A percentile compares a stretch with the other conserved stretches of the same genome.
Conservation (phyloP, 2,797 vertebrate genomes). For the Sebastolobus alascanus region DNA sequence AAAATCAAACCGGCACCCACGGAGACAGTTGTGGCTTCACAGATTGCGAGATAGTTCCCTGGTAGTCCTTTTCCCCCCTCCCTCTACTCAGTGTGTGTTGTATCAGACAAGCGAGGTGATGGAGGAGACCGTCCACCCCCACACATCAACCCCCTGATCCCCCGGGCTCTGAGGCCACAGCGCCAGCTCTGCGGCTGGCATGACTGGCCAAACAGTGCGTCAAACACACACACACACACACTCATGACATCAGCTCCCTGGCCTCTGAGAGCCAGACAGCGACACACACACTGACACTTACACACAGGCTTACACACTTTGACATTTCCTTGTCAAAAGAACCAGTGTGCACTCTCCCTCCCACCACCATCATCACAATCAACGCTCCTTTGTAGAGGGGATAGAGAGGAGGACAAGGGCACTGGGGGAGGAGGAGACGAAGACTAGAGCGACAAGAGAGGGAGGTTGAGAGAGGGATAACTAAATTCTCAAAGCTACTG, state of each 20-base stretch:
- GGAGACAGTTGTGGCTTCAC: conserved; percentile 66
- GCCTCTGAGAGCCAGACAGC: conserved; percentile 69
- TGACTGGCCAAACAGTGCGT: conserved; percentile 75
- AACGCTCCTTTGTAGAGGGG: conserved; percentile 82
- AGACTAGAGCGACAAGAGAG: conserved; percentile 54
- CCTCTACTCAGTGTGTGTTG: conserved; percentile 35
- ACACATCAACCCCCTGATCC: conserved; percentile 68
- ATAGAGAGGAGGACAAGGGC: conserved; percentile 74
- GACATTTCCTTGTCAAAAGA: conserved; percentile 87
- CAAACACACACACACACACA: conserved; percentile 59
- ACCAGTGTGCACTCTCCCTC: conserved; percentile 81
- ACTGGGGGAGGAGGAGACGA: conserved; percentile 56
- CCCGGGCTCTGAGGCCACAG: conserved; percentile 63
- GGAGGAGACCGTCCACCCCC: conserved; percentile 68
- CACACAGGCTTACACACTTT: conserved; percentile 77
- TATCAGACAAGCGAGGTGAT: conserved; percentile 65
- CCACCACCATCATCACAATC: conserved; percentile 82
- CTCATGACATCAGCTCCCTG: conserved; percentile 80
- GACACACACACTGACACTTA: conserved; percentile 68
- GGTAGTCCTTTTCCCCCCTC: conserved; percentile 11
- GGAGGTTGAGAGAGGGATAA: conserved; percentile 60
- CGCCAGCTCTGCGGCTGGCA: conserved; percentile 61
- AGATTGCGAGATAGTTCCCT: conserved; percentile 61
- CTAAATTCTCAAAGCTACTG: conserved; percentile 70
- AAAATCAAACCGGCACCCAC: conserved; percentile 69